These are phyloP conservation scores for Dastarcus helophoroides DNA, from an alignment of 2,888 invertebrate species.

Conservation along the genomic window DNA sequence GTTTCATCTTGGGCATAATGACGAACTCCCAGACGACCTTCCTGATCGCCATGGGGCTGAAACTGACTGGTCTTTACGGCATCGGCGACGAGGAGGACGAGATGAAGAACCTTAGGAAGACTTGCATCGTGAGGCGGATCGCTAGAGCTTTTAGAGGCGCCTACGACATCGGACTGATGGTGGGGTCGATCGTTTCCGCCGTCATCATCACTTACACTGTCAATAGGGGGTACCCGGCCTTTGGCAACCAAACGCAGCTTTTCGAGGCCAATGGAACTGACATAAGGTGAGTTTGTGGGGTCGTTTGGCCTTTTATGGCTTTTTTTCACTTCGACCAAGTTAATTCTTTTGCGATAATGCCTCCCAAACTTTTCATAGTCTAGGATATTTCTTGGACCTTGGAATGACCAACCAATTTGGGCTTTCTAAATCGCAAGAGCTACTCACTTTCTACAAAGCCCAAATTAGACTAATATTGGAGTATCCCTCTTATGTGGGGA, in stretches of 20 bases:
- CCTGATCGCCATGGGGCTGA: slow-evolving; percentile 36
- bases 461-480: too few relatives aligned
- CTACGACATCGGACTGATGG: slow-evolving; percentile 45
- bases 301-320: too few relatives aligned
- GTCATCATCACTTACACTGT: slow-evolving; percentile 29
- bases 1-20: slow-evolving; percentile 42
- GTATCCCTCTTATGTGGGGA: too few relatives aligned
- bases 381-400: too few relatives aligned
- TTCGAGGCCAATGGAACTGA: slow-evolving; percentile 3
- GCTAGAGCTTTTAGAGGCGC: slow-evolving; percentile 44
- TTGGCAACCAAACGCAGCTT: background rate
- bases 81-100: slow-evolving; percentile 36
- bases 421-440: too few relatives aligned
- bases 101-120: slow-evolving; percentile 17
- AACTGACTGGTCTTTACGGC: slow-evolving; percentile 35
- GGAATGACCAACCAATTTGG: too few relatives aligned
- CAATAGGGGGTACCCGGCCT: slow-evolving; percentile 13
- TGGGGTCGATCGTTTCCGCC: slow-evolving; percentile 43
- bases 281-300: slow-evolving; percentile 7
- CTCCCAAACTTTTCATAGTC: too few relatives aligned
- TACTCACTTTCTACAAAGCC: too few relatives aligned
- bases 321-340: too few relatives aligned
- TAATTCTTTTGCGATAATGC: too few relatives aligned
- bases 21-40: slow-evolving; percentile 31
- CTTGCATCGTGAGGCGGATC: slow-evolving; percentile 38